Percentiles rank a stretch among this genome's conserved stretches.
phyloP scores from a whole-genome alignment of 1,140 invertebrate genomes.

The Calephelis virginiensis region DNA sequence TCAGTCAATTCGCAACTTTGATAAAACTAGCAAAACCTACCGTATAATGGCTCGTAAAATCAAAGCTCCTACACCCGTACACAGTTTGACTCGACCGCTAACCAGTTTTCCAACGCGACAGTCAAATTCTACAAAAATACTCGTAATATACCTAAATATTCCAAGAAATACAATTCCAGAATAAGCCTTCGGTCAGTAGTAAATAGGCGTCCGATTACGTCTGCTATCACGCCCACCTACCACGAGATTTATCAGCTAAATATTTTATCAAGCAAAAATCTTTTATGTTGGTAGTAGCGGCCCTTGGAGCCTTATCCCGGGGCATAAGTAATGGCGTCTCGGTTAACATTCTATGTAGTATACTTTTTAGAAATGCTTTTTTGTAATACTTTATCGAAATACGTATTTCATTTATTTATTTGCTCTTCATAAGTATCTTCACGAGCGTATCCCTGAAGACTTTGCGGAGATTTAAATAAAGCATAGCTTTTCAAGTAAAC shows the following conservation, averaged over 20 bases:
- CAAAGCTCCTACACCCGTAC: too few species aligned
- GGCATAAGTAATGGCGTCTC: slow-evolving; percentile 8
- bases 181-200: background rate
- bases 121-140: background rate
- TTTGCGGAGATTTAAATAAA: too few species aligned
- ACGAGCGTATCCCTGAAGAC: too few species aligned
- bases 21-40: too few species aligned
- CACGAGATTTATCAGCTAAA: slow-evolving; percentile 13
- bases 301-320: background rate
- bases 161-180: background rate
- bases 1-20: too few species aligned
- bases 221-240: background rate
- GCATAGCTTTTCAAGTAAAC: too few species aligned
- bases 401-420: background rate
- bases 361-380: background rate
- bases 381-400: background rate
- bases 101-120: too few species aligned
- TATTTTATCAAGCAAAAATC: slow-evolving; percentile 11
- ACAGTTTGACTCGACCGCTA: too few species aligned
- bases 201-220: slow-evolving; percentile 14
- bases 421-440: background rate
- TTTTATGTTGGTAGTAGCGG: slow-evolving; percentile 7
- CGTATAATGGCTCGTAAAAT: too few species aligned
- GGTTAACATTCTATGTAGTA: background rate
- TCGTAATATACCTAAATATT: background rate